Evolutionary conservation across 2,888 invertebrate genomes (phyloP).

Genomic region (Drosophila stalkeri): DNA sequence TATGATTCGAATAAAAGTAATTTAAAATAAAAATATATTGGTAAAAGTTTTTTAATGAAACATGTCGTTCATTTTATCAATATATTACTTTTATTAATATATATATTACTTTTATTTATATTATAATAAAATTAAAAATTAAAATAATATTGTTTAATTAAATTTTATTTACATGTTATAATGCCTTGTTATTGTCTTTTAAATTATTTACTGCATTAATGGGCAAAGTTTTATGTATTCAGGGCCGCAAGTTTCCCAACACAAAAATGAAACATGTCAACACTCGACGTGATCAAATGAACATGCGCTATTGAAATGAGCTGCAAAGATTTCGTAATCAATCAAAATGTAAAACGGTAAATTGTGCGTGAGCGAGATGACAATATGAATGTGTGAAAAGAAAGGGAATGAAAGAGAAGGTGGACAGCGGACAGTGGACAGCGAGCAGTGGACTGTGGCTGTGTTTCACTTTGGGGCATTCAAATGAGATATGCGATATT

Average conservation of each 20-base stretch:
- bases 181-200: not conserved
- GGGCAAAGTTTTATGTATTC: constrained; percentile 14
- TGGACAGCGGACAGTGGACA: constrained; percentile 2
- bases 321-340: constrained; percentile 50
- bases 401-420: not conserved
- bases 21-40: not conserved
- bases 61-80: not conserved
- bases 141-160: not conserved
- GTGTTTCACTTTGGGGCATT: constrained; percentile 47
- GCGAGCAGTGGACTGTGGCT: not conserved
- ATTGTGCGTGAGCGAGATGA: constrained; percentile 57
- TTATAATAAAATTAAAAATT: not conserved
- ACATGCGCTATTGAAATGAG: constrained; percentile 31
- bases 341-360: constrained; percentile 59
- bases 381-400: constrained; percentile 15
- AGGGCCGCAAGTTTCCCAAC: constrained; percentile 8
- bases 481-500: constrained; percentile 62
- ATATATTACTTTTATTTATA: not conserved
- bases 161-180: not conserved
- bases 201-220: not conserved
- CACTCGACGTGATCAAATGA: constrained; percentile 33
- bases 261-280: constrained; percentile 26
- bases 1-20: not conserved
- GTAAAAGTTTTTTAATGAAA: not conserved
- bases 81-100: not conserved